These are phyloP conservation scores for Trichonephila clavata DNA, from an alignment of 1,140 invertebrate species.

Conservation along the genomic window DNA sequence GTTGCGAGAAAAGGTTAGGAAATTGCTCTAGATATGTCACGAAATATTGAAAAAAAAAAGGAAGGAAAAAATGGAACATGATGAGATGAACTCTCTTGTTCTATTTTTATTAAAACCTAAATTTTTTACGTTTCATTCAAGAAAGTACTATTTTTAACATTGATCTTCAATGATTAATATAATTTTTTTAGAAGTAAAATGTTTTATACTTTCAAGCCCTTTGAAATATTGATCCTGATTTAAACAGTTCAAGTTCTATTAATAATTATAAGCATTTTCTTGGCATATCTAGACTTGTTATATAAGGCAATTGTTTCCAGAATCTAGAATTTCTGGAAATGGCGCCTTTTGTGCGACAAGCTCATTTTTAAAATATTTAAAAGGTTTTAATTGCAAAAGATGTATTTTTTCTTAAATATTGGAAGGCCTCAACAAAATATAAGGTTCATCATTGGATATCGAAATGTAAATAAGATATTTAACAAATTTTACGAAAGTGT, in stretches of 20 bases:
- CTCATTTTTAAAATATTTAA: no score
- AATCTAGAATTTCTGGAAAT: no score
- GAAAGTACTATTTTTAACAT: background rate
- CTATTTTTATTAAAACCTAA: background rate
- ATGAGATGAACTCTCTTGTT: constrained; percentile 21
- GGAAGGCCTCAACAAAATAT: background rate
- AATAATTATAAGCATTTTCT: no score
- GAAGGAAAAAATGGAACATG: background rate
- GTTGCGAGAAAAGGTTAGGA: no score
- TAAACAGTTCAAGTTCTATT: no score
- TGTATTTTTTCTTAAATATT: background rate
- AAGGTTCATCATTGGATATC: background rate
- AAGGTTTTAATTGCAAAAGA: background rate
- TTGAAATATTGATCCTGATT: no score
- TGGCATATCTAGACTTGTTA: no score
- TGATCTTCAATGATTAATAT: no score
- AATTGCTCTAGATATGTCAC: background rate
- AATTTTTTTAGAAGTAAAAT: no score
- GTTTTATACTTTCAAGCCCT: no score
- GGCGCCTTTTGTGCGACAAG: no score
- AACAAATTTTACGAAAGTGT: background rate
- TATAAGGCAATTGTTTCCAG: no score
- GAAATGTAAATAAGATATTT: background rate
- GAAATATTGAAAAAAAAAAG: background rate
- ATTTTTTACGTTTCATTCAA: background rate